phyloP scores from a whole-genome alignment of 2,888 invertebrate species.

The Drosophila aldrichi region DNA sequence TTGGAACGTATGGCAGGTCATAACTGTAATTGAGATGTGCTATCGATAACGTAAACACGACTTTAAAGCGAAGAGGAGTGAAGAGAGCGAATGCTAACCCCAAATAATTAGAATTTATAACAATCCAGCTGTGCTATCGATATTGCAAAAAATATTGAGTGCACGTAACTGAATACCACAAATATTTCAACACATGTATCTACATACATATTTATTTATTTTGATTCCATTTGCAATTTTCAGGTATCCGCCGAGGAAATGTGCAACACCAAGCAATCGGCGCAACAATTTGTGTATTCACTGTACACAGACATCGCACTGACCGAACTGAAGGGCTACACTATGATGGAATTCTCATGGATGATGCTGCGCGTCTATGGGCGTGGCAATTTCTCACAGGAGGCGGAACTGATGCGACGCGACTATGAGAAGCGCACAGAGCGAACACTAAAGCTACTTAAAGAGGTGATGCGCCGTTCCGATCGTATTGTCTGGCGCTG shows the following conservation, averaged over 20 bases:
- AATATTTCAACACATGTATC: slow-evolving; percentile 3
- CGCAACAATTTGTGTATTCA: slow-evolving; percentile 93
- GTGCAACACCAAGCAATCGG: slow-evolving; percentile 91
- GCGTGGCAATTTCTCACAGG: slow-evolving; percentile 91
- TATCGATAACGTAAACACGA: slow-evolving; percentile 19
- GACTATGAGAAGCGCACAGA: slow-evolving; percentile 89
- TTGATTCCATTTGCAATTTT: not conserved
- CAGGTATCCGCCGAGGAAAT: slow-evolving; percentile 89
- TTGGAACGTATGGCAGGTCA: slow-evolving; percentile 32
- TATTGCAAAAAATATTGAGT: not conserved
- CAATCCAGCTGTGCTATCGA: slow-evolving; percentile 3
- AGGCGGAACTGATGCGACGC: slow-evolving; percentile 89
- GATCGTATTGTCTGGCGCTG: slow-evolving; percentile 91
- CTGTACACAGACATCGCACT: slow-evolving; percentile 92
- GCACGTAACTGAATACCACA: slow-evolving; percentile 2
- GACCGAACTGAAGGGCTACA: slow-evolving; percentile 94
- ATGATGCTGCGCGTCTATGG: slow-evolving; percentile 92
- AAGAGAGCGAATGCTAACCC: not conserved
- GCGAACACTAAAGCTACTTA: slow-evolving; percentile 89
- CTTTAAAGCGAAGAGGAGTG: not conserved
- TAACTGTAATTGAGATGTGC: slow-evolving; percentile 22
- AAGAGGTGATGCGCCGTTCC: slow-evolving; percentile 89
- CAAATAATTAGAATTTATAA: slow-evolving; percentile 10
- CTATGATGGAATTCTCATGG: slow-evolving; percentile 96
- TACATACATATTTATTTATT: not conserved